A percentile compares a stretch with the other conserved stretches of the same genome.
Conservation (phyloP, 1,140 invertebrate genomes). For the Acyrthosiphon pisum region DNA sequence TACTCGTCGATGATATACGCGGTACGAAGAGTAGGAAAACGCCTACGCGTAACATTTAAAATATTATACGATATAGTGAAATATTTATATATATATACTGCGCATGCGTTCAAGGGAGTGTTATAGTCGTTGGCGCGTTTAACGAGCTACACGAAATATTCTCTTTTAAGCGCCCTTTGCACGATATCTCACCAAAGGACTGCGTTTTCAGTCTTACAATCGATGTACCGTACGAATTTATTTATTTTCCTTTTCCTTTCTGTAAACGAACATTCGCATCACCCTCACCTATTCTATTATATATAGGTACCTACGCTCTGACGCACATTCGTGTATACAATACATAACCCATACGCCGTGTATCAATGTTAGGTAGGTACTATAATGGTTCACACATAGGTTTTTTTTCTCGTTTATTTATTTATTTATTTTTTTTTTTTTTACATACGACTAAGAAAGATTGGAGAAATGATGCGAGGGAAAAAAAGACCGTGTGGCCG, state of each 20-base stretch:
- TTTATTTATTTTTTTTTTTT: not conserved
- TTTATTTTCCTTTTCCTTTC: not conserved
- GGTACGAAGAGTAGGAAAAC: not conserved
- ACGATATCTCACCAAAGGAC: not conserved
- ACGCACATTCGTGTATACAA: slow-evolving; percentile 8
- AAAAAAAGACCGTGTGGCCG: not conserved
- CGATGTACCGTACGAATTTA: not conserved
- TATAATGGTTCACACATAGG: not conserved
- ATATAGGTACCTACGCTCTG: not conserved
- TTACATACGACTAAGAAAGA: not conserved
- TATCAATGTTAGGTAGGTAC: not conserved
- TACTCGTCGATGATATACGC: not conserved
- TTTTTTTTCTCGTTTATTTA: not conserved
- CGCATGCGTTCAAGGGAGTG: not conserved
- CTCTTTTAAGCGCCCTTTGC: slow-evolving; percentile 5
- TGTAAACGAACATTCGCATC: not conserved
- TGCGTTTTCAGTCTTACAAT: not conserved
- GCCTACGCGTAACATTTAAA: not conserved
- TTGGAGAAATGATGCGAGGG: not conserved
- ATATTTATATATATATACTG: not conserved
- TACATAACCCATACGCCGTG: not conserved
- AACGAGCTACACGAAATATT: not conserved
- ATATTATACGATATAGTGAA: not conserved
- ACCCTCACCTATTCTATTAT: not conserved
- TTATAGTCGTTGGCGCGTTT: slow-evolving; percentile 12